phyloP scores from a whole-genome alignment of 2,888 invertebrate species.

The Protula sp. region DNA sequence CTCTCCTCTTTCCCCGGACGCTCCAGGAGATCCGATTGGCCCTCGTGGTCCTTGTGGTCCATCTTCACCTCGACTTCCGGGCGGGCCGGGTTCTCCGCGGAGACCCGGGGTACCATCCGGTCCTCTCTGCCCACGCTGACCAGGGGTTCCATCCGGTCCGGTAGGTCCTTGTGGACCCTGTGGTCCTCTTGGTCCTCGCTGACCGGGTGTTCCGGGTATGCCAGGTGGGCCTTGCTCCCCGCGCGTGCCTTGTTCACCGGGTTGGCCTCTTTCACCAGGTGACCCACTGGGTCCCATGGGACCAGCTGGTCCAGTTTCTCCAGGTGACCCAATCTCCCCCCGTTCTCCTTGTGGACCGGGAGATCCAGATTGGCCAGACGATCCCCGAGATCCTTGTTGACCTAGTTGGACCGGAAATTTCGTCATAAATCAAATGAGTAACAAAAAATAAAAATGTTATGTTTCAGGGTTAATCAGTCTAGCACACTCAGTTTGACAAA shows the following conservation, averaged over 20 bases:
- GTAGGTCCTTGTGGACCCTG: background rate
- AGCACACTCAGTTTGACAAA: too few species aligned
- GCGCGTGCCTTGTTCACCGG: slow-evolving; percentile 1
- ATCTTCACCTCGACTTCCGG: slow-evolving; percentile 4
- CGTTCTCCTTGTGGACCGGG: slow-evolving; percentile 6
- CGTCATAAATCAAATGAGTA: too few species aligned
- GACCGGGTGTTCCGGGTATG: background rate
- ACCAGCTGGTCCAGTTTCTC: slow-evolving; percentile 2
- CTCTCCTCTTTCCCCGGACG: slow-evolving; percentile 7
- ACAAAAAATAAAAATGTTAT: too few species aligned
- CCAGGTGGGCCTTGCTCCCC: background rate
- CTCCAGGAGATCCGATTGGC: slow-evolving; percentile 31
- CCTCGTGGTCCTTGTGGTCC: slow-evolving; percentile 32
- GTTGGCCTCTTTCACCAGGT: slow-evolving; percentile 14
- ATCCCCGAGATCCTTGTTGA: slow-evolving; percentile 14
- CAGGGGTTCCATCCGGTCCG: slow-evolving; percentile 10
- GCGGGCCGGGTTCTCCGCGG: slow-evolving; percentile 7
- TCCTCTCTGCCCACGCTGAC: background rate
- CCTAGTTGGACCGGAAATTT: too few species aligned
- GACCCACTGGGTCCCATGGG: slow-evolving; percentile 4
- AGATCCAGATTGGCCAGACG: background rate
- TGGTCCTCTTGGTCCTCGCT: background rate
- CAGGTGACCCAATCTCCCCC: slow-evolving; percentile 8
- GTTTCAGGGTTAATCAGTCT: too few species aligned
- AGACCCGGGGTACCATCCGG: background rate